Percentiles rank a stretch among this genome's conserved stretches.
phyloP scores from a whole-genome alignment of 1,140 invertebrate species.

The Zaprionus capensis region DNA sequence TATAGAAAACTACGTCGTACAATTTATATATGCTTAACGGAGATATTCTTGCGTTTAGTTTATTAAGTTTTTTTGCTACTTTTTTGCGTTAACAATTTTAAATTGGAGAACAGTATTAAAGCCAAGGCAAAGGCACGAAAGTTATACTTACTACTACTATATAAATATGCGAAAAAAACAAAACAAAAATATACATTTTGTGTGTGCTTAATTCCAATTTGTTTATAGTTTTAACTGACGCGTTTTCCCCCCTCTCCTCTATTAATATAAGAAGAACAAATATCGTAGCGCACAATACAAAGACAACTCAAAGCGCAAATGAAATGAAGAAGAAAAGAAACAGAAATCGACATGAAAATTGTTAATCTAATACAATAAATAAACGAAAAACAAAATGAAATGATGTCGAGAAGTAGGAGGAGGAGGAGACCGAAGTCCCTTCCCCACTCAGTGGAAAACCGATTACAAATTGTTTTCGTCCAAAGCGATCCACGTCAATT shows the following conservation, averaged over 20 bases:
- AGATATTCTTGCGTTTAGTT: constrained; percentile 58
- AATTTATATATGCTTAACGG: constrained; percentile 40
- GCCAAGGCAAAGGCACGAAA: constrained; percentile 67
- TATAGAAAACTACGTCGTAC: constrained; percentile 19
- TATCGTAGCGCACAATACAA: constrained; percentile 41
- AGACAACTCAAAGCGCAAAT: constrained; percentile 62
- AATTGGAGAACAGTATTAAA: constrained; percentile 82
- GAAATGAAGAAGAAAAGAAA: constrained; percentile 25
- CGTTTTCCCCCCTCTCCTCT: constrained; percentile 24
- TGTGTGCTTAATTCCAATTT: constrained; percentile 74
- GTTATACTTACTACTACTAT: constrained; percentile 50
- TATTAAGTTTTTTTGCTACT: constrained; percentile 63
- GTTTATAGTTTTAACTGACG: constrained; percentile 63
- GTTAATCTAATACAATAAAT: constrained; percentile 47
- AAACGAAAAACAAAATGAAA: constrained; percentile 30
- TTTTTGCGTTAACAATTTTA: constrained; percentile 70
- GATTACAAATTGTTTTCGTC: constrained; percentile 69
- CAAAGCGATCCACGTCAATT: constrained; percentile 48
- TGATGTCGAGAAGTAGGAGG: constrained; percentile 15
- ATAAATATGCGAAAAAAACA: constrained; percentile 26
- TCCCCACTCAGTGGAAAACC: background rate
- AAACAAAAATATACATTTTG: constrained; percentile 44
- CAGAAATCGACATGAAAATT: constrained; percentile 16
- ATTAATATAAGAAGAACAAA: constrained; percentile 5
- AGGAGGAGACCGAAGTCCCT: background rate